phyloP scores from a whole-genome alignment of 2,888 invertebrate genomes.

The Tridacna crocea region DNA sequence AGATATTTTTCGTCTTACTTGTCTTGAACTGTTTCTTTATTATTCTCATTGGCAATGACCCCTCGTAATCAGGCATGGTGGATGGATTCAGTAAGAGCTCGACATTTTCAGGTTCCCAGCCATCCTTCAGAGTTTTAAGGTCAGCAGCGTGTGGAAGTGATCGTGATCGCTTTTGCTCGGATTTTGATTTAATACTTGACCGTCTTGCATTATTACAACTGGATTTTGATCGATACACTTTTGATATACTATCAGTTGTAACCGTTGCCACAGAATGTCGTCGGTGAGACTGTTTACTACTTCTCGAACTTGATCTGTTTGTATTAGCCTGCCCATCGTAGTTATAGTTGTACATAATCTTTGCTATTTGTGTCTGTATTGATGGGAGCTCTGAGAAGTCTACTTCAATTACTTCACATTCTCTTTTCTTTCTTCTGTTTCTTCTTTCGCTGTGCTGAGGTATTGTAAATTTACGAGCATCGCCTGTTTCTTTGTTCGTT shows the following conservation, averaged over 20 bases:
- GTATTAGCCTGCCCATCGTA: conserved; percentile 9
- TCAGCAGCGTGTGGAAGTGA: conserved; percentile 43
- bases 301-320: not conserved
- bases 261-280: not conserved
- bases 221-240: conserved; percentile 6
- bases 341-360: conserved; percentile 35
- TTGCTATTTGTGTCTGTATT: conserved; percentile 47
- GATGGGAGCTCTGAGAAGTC: conserved; percentile 49
- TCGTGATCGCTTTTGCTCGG: conserved; percentile 28
- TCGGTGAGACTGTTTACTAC: not conserved
- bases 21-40: conserved; percentile 54
- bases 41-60: conserved; percentile 27
- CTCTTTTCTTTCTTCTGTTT: conserved; percentile 4
- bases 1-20: conserved; percentile 32
- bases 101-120: conserved; percentile 1
- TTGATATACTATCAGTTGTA: not conserved
- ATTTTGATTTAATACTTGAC: not conserved
- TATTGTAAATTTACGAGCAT: not conserved
- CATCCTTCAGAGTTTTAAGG: conserved; percentile 20
- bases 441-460: conserved; percentile 5
- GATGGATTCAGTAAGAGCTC: conserved; percentile 23
- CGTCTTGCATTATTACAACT: not conserved
- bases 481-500: not conserved
- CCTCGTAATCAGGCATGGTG: conserved; percentile 41
- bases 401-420: conserved; percentile 24